Conservation (phyloP, 2,113 vertebrate species). For the Lampris incognitus region DNA sequence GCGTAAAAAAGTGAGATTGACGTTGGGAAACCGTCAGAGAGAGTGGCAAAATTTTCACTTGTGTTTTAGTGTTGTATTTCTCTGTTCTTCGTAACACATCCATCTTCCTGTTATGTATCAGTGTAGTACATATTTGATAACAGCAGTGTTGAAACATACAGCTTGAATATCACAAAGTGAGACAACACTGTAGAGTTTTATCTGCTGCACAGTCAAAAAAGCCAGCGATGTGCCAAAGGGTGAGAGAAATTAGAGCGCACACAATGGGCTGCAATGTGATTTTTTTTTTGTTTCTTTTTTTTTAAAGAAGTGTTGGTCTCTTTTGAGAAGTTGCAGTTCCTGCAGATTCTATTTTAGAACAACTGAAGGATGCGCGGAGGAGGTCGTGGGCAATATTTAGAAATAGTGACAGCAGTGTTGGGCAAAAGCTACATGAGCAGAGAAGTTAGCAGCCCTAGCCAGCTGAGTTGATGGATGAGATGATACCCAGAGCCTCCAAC, state of each 20-base stretch:
- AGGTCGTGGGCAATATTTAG: slow-evolving; percentile 52
- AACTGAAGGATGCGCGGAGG: slow-evolving; percentile 34
- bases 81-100: too few species aligned
- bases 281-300: slow-evolving; percentile 34
- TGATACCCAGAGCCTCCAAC: neutral
- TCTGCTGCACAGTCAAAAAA: too few species aligned
- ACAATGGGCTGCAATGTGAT: slow-evolving; percentile 31
- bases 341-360: slow-evolving; percentile 45
- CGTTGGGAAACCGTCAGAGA: too few species aligned
- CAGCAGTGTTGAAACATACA: slow-evolving; percentile 17
- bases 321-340: slow-evolving; percentile 23
- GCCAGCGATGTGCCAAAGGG: neutral
- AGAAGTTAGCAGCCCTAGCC: slow-evolving; percentile 55
- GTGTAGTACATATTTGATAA: neutral
- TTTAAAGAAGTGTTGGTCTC: slow-evolving; percentile 23
- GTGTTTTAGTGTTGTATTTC: too few species aligned
- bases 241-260: neutral
- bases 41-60: too few species aligned
- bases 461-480: slow-evolving; percentile 24
- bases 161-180: neutral
- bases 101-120: slow-evolving; percentile 20
- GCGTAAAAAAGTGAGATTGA: too few species aligned
- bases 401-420: slow-evolving; percentile 37
- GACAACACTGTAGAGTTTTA: too few species aligned
- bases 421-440: slow-evolving; percentile 36